These are phyloP conservation scores for Amia ocellicauda DNA, from an alignment of 2,113 vertebrate species.

Conservation along the genomic window DNA sequence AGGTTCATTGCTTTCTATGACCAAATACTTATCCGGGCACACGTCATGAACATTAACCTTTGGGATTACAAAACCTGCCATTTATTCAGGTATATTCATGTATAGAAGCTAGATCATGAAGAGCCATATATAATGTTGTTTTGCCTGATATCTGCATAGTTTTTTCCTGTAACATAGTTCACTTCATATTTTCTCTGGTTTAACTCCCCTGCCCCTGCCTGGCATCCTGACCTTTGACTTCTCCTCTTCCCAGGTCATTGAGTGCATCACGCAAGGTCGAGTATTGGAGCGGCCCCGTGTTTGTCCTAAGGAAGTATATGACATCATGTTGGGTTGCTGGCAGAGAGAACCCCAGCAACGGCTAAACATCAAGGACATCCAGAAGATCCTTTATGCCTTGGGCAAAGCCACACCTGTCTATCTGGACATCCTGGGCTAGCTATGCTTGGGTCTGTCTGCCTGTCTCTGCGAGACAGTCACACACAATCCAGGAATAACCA, in stretches of 20 bases:
- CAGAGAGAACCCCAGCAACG: slow-evolving; percentile 74
- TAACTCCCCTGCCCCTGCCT: slow-evolving; percentile 1
- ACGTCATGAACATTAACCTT: no score
- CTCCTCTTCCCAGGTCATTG: slow-evolving; percentile 62
- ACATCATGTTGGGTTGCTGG: slow-evolving; percentile 79
- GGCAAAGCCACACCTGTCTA: slow-evolving; percentile 75
- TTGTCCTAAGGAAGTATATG: slow-evolving; percentile 76
- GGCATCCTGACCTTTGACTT: slow-evolving; percentile 22
- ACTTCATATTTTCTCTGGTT: slow-evolving; percentile 37
- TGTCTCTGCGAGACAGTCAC: slow-evolving; percentile 39
- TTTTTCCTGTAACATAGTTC: background rate
- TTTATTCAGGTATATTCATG: no score
- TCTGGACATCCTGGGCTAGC: slow-evolving; percentile 75
- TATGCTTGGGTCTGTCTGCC: slow-evolving; percentile 12
- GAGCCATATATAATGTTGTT: background rate
- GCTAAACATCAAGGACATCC: slow-evolving; percentile 76
- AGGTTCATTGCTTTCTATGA: no score
- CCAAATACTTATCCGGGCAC: no score
- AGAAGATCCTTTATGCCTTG: slow-evolving; percentile 72
- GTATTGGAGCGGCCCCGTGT: slow-evolving; percentile 70
- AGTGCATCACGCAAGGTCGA: slow-evolving; percentile 73
- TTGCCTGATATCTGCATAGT: background rate
- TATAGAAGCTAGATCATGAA: no score
- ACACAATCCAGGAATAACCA: slow-evolving; percentile 69
- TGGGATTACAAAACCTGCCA: no score